Conservation (phyloP, 2,797 vertebrate genomes). For the Ibycter americanus region DNA sequence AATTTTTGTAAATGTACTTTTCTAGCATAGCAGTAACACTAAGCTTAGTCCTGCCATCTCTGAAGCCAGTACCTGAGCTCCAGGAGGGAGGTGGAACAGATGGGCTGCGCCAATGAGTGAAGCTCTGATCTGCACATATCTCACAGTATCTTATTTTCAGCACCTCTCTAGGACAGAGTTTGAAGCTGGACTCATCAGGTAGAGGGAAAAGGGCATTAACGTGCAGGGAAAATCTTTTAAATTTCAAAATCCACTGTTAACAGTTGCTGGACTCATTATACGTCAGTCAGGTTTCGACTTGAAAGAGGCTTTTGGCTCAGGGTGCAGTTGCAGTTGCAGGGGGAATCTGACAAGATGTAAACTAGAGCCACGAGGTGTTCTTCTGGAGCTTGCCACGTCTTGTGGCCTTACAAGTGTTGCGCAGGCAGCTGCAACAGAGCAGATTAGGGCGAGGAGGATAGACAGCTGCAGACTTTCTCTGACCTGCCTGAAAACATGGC, state of each 20-base stretch:
- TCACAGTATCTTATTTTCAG: background rate
- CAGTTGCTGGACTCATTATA: background rate
- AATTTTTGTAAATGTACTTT: background rate
- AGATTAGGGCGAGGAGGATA: background rate
- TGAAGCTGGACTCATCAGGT: background rate
- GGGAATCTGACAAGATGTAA: background rate
- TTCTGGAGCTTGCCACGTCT: fast-evolving
- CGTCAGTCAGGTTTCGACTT: background rate
- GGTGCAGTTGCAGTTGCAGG: background rate
- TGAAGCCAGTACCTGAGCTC: background rate
- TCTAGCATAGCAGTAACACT: fast-evolving
- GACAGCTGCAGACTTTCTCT: background rate
- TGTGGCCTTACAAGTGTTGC: background rate
- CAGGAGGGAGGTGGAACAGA: background rate
- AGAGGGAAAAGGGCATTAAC: background rate
- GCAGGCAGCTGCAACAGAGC: background rate
- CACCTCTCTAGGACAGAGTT: background rate
- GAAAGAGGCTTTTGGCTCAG: background rate
- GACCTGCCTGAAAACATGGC: background rate
- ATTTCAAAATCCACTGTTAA: background rate
- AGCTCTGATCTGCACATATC: background rate
- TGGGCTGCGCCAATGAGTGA: background rate
- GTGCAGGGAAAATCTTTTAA: fast-evolving
- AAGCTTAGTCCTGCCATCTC: background rate
- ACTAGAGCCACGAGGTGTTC: background rate